A percentile compares a stretch with the other conserved stretches of the same genome.
These are phyloP conservation scores for Habroteleia sp. DNA, from an alignment of 2,888 invertebrate genomes.

Conservation along the genomic window DNA sequence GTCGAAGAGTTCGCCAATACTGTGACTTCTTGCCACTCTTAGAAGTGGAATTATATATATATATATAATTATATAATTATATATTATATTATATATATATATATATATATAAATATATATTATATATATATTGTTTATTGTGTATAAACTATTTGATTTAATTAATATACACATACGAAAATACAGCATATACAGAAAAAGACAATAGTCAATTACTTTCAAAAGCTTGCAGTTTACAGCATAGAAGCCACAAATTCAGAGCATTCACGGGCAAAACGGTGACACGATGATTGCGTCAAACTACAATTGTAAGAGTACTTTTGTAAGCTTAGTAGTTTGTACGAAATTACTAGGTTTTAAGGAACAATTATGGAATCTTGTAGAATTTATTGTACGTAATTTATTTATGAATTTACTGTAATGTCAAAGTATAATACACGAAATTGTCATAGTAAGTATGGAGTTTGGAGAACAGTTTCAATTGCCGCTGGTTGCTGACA, in stretches of 20 bases:
- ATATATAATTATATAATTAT: too few species aligned
- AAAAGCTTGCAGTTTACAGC: conserved; percentile 32
- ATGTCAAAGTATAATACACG: conserved; percentile 47
- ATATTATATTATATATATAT: too few species aligned
- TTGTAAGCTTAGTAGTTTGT: conserved; percentile 58
- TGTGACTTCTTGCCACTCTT: too few species aligned
- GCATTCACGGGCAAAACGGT: too few species aligned
- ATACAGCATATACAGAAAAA: too few species aligned
- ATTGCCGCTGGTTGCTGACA: conserved; percentile 63
- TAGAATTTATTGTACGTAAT: conserved; percentile 61
- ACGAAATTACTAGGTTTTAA: conserved; percentile 52
- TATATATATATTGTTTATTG: too few species aligned
- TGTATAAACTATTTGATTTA: too few species aligned
- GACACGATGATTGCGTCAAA: conserved; percentile 28
- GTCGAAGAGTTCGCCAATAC: too few species aligned
- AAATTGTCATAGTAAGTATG: conserved; percentile 46
- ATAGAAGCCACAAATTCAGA: too few species aligned
- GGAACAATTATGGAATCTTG: conserved; percentile 42
- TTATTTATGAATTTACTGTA: conserved; percentile 66
- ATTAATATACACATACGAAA: conserved; percentile 17
- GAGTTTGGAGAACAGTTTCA: conserved; percentile 44
- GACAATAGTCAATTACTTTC: conserved; percentile 49
- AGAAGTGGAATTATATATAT: too few species aligned
- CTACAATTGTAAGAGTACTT: conserved; percentile 42
- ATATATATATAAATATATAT: too few species aligned